phyloP scores from a whole-genome alignment of 1,140 invertebrate species.

The Magallana ariakensis region DNA sequence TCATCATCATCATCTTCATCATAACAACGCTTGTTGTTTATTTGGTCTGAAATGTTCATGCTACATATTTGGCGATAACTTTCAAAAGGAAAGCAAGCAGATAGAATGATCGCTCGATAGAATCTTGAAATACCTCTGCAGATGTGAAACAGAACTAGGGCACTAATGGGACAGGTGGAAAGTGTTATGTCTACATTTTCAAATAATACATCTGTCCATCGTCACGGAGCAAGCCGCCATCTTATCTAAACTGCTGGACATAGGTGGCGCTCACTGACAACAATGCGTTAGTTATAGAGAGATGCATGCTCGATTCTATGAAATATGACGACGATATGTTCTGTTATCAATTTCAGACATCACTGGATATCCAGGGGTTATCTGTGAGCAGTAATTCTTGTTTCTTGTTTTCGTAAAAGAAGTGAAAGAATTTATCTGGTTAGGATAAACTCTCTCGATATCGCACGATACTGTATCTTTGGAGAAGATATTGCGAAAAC shows the following conservation, averaged over 20 bases:
- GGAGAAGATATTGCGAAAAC: slow-evolving; percentile 32
- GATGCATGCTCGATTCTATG: not conserved
- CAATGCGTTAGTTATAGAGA: slow-evolving; percentile 1
- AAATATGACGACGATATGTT: slow-evolving; percentile 7
- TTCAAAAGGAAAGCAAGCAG: too few species aligned
- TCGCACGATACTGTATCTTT: slow-evolving; percentile 35
- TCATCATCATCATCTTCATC: too few species aligned
- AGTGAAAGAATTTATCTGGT: slow-evolving; percentile 30
- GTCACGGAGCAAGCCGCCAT: not conserved
- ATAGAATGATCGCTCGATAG: not conserved
- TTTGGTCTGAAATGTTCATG: too few species aligned
- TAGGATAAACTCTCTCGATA: slow-evolving; percentile 22
- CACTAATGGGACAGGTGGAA: slow-evolving; percentile 22
- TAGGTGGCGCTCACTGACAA: slow-evolving; percentile 6
- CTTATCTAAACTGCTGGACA: not conserved
- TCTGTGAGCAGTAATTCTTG: slow-evolving; percentile 41
- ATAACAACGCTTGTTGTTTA: too few species aligned
- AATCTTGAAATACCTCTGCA: not conserved
- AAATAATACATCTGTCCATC: slow-evolving; percentile 10
- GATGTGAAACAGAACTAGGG: slow-evolving; percentile 10
- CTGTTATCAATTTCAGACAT: slow-evolving; percentile 7
- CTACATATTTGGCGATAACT: too few species aligned
- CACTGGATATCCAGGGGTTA: slow-evolving; percentile 15
- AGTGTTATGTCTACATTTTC: slow-evolving; percentile 24
- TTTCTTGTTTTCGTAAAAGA: slow-evolving; percentile 6